Percentiles rank a stretch among this genome's conserved stretches.
These are phyloP conservation scores for Pocillopora meandrina DNA, from an alignment of 92 coral and sea anemone species.

Conservation along the genomic window DNA sequence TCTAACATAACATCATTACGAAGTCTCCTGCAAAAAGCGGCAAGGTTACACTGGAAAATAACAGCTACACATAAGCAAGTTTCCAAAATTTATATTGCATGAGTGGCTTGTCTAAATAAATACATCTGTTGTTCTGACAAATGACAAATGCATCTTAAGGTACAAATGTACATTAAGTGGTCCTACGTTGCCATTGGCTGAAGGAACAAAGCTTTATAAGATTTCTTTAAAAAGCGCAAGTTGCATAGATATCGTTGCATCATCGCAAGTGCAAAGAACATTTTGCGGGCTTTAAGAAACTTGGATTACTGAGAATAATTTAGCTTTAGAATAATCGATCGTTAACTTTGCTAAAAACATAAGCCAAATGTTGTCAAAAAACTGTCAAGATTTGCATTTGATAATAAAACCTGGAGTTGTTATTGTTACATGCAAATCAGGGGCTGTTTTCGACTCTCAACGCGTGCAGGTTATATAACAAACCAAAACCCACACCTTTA, in stretches of 20 bases:
- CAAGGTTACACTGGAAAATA: neutral
- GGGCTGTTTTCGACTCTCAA: neutral
- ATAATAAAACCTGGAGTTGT: conserved; percentile 14
- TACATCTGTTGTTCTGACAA: neutral
- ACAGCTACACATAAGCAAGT: too few relatives aligned
- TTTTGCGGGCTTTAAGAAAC: neutral
- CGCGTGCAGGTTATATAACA: neutral
- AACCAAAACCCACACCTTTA: neutral
- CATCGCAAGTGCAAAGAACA: neutral
- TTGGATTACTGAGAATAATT: too few relatives aligned
- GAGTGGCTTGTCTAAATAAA: too few relatives aligned
- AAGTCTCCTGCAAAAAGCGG: neutral
- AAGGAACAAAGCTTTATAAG: neutral
- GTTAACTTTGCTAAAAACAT: neutral
- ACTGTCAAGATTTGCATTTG: conserved; percentile 25
- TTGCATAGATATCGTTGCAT: neutral
- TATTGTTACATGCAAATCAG: conserved; percentile 41
- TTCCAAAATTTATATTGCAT: neutral
- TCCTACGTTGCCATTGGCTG: neutral
- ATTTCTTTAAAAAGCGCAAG: neutral
- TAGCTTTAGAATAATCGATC: too few relatives aligned
- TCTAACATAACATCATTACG: neutral
- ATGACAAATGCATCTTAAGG: neutral
- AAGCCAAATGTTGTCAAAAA: conserved; percentile 1
- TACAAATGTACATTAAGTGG: neutral